These are phyloP conservation scores for Tichodroma muraria DNA, from an alignment of 2,113 vertebrate species.

Conservation along the genomic window DNA sequence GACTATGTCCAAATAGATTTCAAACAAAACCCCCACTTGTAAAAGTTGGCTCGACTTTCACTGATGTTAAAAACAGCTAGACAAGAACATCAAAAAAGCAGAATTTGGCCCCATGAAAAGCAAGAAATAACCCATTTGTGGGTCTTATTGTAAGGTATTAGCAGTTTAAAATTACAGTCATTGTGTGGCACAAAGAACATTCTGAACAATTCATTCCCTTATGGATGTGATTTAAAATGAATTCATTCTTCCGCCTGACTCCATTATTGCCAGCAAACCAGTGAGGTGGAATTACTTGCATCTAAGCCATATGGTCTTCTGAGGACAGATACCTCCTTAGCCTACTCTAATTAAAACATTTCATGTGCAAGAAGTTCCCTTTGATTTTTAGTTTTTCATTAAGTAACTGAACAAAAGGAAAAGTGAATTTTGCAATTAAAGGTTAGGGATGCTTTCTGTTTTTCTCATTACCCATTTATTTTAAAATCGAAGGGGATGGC, in stretches of 20 bases:
- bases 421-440: slow-evolving; percentile 7
- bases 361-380: background rate
- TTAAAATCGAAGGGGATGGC: background rate
- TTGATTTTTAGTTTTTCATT: background rate
- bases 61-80: slow-evolving; percentile 3
- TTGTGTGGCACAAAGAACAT: slow-evolving; percentile 56
- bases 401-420: background rate
- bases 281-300: slow-evolving; percentile 65
- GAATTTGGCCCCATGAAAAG: slow-evolving; percentile 28
- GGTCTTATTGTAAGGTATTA: slow-evolving; percentile 53
- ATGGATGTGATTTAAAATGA: slow-evolving; percentile 61
- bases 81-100: slow-evolving; percentile 16
- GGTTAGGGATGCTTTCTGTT: background rate
- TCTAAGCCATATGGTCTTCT: slow-evolving; percentile 61
- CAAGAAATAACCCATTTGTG: slow-evolving; percentile 45
- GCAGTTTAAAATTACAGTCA: slow-evolving; percentile 56
- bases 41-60: background rate
- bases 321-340: slow-evolving; percentile 41
- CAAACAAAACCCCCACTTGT: background rate
- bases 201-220: slow-evolving; percentile 52
- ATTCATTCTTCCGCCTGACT: slow-evolving; percentile 50
- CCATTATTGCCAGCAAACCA: slow-evolving; percentile 59
- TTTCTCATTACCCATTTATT: background rate
- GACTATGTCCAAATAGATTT: background rate
- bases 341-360: slow-evolving; percentile 49